Evolutionary conservation across 2,797 vertebrate genomes (phyloP), one percentile per base, ranked within the genome.

Genomic region (Hydrocynus forskahlii): DNA sequence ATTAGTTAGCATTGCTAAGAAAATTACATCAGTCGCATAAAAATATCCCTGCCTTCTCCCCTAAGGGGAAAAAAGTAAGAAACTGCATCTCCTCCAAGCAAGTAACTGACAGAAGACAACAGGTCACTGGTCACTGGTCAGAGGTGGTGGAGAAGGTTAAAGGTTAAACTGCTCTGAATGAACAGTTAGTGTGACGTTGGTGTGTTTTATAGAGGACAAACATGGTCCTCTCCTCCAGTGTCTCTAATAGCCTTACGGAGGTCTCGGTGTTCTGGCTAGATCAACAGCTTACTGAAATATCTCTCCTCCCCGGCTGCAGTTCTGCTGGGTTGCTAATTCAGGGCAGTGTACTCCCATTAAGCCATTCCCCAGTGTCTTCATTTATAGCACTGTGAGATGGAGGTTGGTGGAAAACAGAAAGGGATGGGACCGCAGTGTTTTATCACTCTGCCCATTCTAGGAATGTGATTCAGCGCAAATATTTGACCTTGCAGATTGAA

Each of bases 261-360:
- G 84, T 78, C 89, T 87, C 83, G 21, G 57, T 86, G 89, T 92
- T 91, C 90, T 89, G 83, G 85, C 80, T 88, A 76, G 85, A 90
- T 88, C 89, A 90, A 88, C 87, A 91, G 92, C 92, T 93, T 91
- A 92, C 91, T 89, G 89, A 92, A 93, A 93, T 91, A 92, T 91
- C 89, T 92, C 87, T 74, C 87, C 81, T 81, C 87, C 89, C 89
- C 90, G 90, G 91, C 92, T 92, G 91, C 75, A 89, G 85, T 89
- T 91, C 89, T 88, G 89, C 88, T 85, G 86, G 88, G 91, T 82
- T 88, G 90, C 91, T 94, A 93, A 94, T 94, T 94, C 89, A 88
- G 91, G 91, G 86, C 91, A 85, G 87, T 86, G 87, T 91, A 85
- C 88, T 92, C 88, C 88, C 83, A 86, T 91, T 91, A 92, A 92